Conservation (phyloP, 2,797 vertebrate species). For the Enteromius paludinosus region DNA sequence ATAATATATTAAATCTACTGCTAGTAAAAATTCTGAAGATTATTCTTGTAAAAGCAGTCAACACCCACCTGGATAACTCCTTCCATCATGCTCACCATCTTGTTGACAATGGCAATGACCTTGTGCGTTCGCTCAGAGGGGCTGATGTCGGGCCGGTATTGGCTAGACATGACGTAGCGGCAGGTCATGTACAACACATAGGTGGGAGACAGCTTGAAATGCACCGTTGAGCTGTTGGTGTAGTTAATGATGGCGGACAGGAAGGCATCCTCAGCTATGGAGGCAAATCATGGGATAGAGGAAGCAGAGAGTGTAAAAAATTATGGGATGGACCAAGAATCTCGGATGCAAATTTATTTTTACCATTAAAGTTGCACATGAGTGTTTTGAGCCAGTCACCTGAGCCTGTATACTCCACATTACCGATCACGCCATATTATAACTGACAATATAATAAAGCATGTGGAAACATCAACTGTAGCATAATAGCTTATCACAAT, state of each 20-base stretch:
- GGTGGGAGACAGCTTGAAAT: constrained; percentile 96
- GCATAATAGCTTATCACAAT: neutral
- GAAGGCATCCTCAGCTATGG: constrained; percentile 93
- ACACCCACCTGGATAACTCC: constrained; percentile 96
- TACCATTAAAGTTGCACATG: neutral
- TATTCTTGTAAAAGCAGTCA: neutral
- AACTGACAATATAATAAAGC: neutral
- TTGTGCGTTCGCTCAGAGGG: constrained; percentile 92
- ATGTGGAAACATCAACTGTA: neutral
- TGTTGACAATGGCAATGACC: constrained; percentile 95
- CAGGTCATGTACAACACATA: constrained; percentile 98
- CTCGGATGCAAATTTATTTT: no score
- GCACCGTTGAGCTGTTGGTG: constrained; percentile 97
- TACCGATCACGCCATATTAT: neutral
- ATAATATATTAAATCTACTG: neutral
- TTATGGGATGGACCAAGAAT: neutral
- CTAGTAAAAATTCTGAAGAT: neutral
- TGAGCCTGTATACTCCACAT: neutral
- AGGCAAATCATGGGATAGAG: neutral
- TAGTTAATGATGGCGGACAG: constrained; percentile 98
- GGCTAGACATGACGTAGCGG: constrained; percentile 90
- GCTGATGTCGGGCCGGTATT: constrained; percentile 91
- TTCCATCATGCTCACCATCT: constrained; percentile 99
- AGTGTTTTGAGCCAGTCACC: neutral
- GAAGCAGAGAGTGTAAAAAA: neutral